Evolutionary conservation across 2,797 vertebrate genomes (phyloP), one percentile per base, ranked within the genome.

Genomic region (Typhlichthys subterraneus): DNA sequence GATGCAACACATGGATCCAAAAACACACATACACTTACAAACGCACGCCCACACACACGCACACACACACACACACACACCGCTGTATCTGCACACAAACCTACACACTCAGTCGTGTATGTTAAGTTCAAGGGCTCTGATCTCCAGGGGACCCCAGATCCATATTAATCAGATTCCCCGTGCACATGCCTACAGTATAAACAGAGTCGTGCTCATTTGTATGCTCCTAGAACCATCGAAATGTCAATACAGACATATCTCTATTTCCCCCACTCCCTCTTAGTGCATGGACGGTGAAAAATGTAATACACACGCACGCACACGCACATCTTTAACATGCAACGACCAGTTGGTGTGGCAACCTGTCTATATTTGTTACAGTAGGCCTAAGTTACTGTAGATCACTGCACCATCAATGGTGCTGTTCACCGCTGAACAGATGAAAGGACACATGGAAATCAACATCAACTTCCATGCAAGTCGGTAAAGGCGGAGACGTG

Each of bases 401-500:
- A 9, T 38, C 33, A 38, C 33, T 38, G 33, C 0, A 38, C 5
- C 33, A 6, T 38, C 33, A 38, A 8, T 38, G 19, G 23, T 67
- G 46, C 66, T 65, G 23, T 29, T 29, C 23, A 1, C 23, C 23
- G 23, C 23, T 29, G 23, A 29, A 29, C 23, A 29, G 23, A 29
- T 29, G 23, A 29, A 59, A 45, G 0, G 0, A 55, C 12, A 10
- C 4, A 48, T 23, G 38, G 10, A 13, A 1, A 51, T 58, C 59
- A 65, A 49, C 6, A 0, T 45, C 5, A 0, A 45, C 5, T 50
- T 47, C 59, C 15, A 38, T 13, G 29, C 6, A 47, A 38, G 56
- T 85, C 79, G 77, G 59, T 73, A 81, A 80, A 80, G 78, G 82
- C 71, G 65, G 55, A 14, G 13, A 49, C 72, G 53, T 74, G 80